Percentiles rank a stretch among this genome's conserved stretches.
phyloP scores from a whole-genome alignment of 2,888 invertebrate genomes.

The Plutella xylostella region DNA sequence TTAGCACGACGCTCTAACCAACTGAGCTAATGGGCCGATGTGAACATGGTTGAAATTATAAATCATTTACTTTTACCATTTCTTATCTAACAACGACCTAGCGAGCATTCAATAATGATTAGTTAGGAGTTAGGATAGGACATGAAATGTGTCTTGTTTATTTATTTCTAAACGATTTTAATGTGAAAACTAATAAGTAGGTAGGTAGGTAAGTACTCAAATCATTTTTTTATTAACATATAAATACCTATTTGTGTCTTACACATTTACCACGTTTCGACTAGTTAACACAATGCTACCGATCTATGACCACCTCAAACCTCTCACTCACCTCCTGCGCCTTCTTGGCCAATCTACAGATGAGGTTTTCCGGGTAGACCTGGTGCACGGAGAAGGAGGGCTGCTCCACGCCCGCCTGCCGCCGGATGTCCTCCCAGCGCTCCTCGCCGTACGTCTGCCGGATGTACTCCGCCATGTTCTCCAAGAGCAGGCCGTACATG shows the following conservation, averaged over 20 bases:
- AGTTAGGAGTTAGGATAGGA: no score
- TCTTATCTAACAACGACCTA: no score
- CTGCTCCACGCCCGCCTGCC: conserved; percentile 87
- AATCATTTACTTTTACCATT: not conserved
- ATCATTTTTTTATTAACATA: no score
- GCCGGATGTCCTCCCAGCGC: conserved; percentile 91
- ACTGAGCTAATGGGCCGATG: conserved; percentile 8
- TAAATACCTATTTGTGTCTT: no score
- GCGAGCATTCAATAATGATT: no score
- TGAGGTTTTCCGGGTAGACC: conserved; percentile 91
- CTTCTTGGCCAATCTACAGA: conserved; percentile 86
- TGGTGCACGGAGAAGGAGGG: conserved; percentile 92
- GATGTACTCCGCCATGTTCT: conserved; percentile 94
- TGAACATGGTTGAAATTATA: not conserved
- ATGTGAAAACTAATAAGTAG: no score
- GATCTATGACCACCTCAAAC: no score
- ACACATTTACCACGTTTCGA: no score
- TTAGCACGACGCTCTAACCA: conserved; percentile 12
- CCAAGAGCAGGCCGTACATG: conserved; percentile 97
- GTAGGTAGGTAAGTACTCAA: no score
- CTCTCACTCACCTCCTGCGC: conserved; percentile 89
- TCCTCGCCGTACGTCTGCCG: conserved; percentile 94
- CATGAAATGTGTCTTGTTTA: no score
- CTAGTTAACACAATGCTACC: no score
- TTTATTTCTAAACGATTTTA: no score